Percentiles rank a stretch among this genome's conserved stretches.
Evolutionary conservation across 2,113 vertebrate species (phyloP).

Genomic region (Raja brachyura): DNA sequence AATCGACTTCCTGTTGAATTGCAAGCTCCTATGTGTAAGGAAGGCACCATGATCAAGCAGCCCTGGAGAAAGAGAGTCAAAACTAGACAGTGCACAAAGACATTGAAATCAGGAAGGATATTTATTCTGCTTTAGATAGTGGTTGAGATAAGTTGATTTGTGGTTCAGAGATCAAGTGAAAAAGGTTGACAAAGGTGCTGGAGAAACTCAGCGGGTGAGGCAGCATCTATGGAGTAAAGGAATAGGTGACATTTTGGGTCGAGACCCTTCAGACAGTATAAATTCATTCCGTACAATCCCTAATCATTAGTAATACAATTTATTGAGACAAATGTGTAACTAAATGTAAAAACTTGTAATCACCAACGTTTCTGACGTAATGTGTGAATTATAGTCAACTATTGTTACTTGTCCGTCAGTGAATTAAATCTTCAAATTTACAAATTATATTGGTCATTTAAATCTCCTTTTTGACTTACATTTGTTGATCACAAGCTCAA

Average conservation of each 20-base stretch:
- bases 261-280: not conserved
- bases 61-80: not conserved
- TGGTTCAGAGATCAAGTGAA: too few species aligned
- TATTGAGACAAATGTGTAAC: too few species aligned
- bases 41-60: slow-evolving; percentile 42
- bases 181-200: too few species aligned
- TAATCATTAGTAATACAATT: not conserved
- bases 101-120: not conserved
- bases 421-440: not conserved
- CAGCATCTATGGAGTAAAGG: too few species aligned
- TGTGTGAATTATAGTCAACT: not conserved
- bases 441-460: not conserved
- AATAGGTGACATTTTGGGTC: too few species aligned
- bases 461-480: not conserved
- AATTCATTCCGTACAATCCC: not conserved
- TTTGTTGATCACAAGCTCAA: not conserved
- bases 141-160: too few species aligned
- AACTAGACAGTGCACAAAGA: not conserved
- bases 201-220: too few species aligned
- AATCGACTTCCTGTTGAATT: slow-evolving; percentile 52
- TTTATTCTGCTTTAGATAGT: too few species aligned
- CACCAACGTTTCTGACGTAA: not conserved
- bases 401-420: not conserved
- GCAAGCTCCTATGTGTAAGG: slow-evolving; percentile 49
- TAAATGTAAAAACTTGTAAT: not conserved